phyloP scores from a whole-genome alignment of 2,113 vertebrate genomes.

The Xiphorhynchus elegans region DNA sequence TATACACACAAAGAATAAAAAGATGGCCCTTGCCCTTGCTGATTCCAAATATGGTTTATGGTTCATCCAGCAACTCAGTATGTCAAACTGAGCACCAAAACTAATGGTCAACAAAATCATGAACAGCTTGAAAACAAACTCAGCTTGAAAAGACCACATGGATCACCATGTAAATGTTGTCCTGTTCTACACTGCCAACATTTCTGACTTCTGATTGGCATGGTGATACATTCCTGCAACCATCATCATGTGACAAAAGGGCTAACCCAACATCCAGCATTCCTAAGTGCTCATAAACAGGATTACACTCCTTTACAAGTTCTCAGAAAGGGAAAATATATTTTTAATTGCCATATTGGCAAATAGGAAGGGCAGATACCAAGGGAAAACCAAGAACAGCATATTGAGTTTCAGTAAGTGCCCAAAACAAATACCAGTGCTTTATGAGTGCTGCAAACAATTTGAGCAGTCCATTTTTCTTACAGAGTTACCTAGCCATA shows the following conservation, averaged over 20 bases:
- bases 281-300: not conserved
- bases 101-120: not conserved
- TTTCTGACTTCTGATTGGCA: not conserved
- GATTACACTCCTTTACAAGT: not conserved
- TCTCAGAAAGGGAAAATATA: constrained; percentile 3
- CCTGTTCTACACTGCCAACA: not conserved
- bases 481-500: not conserved
- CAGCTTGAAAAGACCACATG: not conserved
- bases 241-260: not conserved
- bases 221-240: not conserved
- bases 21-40: not conserved
- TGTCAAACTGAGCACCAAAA: not conserved
- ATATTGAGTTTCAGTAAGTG: not conserved
- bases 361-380: not conserved
- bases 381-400: not conserved
- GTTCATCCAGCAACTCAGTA: not conserved
- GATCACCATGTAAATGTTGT: not conserved
- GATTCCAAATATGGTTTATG: not conserved
- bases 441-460: not conserved
- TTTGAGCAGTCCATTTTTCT: constrained; percentile 7
- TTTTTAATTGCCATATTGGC: constrained; percentile 3
- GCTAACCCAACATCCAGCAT: not conserved
- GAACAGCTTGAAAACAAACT: not conserved
- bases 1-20: not conserved
- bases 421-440: not conserved